Percentiles rank a stretch among this genome's conserved stretches.
These are phyloP conservation scores for Labrus mixtus DNA, from an alignment of 2,113 vertebrate species.

Conservation along the genomic window DNA sequence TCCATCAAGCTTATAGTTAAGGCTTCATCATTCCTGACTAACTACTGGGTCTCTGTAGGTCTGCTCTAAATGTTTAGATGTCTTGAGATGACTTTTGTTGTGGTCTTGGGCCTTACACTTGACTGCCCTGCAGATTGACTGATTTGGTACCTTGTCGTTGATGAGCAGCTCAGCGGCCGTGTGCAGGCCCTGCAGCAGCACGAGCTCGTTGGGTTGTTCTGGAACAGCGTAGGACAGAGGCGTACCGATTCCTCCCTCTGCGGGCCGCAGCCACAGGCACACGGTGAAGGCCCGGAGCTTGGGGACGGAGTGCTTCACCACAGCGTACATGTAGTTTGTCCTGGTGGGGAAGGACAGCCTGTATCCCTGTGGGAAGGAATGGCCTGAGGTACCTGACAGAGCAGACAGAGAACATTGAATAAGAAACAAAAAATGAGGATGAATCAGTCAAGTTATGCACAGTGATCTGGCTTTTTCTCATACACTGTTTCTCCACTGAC, in stretches of 20 bases:
- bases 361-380: conserved; percentile 89
- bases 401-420: neutral
- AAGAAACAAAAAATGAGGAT: neutral
- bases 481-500: neutral
- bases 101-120: neutral
- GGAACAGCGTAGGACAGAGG: conserved; percentile 93
- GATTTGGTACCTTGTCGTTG: conserved; percentile 91
- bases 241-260: conserved; percentile 88
- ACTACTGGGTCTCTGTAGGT: no score
- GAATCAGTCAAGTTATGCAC: neutral
- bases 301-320: conserved; percentile 88
- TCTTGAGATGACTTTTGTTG: no score
- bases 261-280: conserved; percentile 94
- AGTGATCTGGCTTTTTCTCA: neutral
- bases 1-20: no score
- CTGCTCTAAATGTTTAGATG: no score
- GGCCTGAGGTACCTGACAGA: conserved; percentile 62
- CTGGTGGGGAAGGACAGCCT: conserved; percentile 91
- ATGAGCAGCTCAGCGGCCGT: conserved; percentile 93
- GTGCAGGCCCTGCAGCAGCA: conserved; percentile 91
- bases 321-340: conserved; percentile 94
- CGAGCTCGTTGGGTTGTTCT: conserved; percentile 92
- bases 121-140: neutral
- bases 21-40: no score
- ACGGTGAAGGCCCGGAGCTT: conserved; percentile 90